Base-by-base conservation (phyloP, 2,113 vertebrate genomes). In the Scortum barcoo region DNA sequence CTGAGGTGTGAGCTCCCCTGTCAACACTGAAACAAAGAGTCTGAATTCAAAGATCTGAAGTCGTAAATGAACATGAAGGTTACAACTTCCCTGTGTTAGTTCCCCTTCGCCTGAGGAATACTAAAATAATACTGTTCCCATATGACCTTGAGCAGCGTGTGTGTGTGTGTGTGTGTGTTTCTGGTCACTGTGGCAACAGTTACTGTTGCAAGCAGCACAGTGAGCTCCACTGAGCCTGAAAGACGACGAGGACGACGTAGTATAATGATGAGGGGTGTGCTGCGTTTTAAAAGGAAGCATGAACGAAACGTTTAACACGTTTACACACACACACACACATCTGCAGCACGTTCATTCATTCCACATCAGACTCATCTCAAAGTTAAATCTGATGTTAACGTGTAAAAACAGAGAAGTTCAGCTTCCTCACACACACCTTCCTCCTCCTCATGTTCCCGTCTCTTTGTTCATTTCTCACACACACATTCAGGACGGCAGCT, bases 131-230 rank as follows among this genome's bases (percentile, higher is more conserved):
- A 50, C 60, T 26, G 72, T 22, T 76, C 62, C 61, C 58, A 3
- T 50, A 14, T 69, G 80, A 89, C 87, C 85, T 86, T 89, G 62
- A 82, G 33, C 70, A 51, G 13, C 6, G 57, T 30, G 65, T 78
- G 86, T 74, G 76, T 50, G 68, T 51, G n/a, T n/a, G 62, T 30
- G 69, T 53, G 80, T 28, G 67, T 71, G 74, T 83, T 56, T 72
- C 51, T 91, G 83, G 85, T 91, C 76, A 83, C 90, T 72, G 68
- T 88, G 85, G 90, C 80, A 88, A 89, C 90, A 63, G 86, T 88
- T 65, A 78, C 90, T n/a, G n/a, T n/a, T n/a, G n/a, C 51, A 91
- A 46, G 90, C 83, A 89, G 85, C 90, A 56, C 12, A 42, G 22
- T 19, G 76, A 83, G 87, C 76, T 78, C 36, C 63, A 40, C 51